Percentiles rank a stretch among this genome's conserved stretches.
phyloP scores from a whole-genome alignment of 2,797 vertebrate genomes.

The Siniperca scherzeri region DNA sequence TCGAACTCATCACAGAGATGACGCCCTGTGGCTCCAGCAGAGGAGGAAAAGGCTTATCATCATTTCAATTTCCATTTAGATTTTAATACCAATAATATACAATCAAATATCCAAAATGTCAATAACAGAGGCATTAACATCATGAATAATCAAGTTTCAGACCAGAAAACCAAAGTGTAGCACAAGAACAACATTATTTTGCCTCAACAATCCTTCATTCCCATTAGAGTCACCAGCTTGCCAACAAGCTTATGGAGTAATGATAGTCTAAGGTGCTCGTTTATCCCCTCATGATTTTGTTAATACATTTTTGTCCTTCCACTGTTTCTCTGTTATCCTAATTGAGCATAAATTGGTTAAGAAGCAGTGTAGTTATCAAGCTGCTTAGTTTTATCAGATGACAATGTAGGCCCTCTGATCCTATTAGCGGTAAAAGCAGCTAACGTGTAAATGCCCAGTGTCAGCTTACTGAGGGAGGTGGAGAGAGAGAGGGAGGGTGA shows the following conservation, averaged over 20 bases:
- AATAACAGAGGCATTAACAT: neutral
- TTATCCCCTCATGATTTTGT: constrained; percentile 81
- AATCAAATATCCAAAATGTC: neutral
- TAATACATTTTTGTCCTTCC: constrained; percentile 86
- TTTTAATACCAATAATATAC: neutral
- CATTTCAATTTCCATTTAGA: neutral
- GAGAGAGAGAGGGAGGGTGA: constrained; percentile 16
- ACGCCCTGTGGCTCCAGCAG: neutral
- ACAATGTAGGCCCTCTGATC: constrained; percentile 91
- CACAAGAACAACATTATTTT: neutral
- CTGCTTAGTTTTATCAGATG: constrained; percentile 95
- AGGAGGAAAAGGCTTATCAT: neutral
- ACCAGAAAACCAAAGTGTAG: neutral
- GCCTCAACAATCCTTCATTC: neutral
- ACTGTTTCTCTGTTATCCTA: constrained; percentile 89
- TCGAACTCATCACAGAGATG: neutral
- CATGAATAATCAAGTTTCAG: neutral
- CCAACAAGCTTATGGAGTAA: constrained; percentile 38
- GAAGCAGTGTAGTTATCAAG: constrained; percentile 88
- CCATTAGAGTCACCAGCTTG: neutral
- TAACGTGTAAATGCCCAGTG: constrained; percentile 91
- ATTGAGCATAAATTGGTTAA: constrained; percentile 91
- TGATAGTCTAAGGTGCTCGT: constrained; percentile 61
- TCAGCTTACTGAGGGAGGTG: constrained; percentile 84
- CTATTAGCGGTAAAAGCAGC: constrained; percentile 92